Evolutionary conservation across 64 coral and sea anemone species (phyloP), one percentile per base, ranked within the genome.

Genomic region (Trachythela sp.): DNA sequence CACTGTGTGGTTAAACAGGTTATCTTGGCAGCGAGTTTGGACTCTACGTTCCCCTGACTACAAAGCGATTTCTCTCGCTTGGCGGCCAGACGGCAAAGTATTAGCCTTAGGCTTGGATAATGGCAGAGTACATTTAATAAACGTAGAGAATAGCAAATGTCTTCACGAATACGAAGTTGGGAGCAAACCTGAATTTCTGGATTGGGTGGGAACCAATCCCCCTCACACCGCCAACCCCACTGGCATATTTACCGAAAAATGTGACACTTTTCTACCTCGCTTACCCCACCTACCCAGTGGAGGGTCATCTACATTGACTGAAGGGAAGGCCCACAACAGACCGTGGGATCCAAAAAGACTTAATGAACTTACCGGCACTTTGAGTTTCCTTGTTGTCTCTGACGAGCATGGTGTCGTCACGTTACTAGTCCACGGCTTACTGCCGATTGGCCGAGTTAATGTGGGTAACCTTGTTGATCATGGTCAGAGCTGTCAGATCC

Each of bases 11-110:
- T 77, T 99, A 71, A 91, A 99, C 37, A 88, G 96, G 40, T 36
- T 99, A 18, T 99, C 96, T 20, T 99, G 96, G 96, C 92, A 99
- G 70, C 86, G 94, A 36, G 96, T 99, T 30, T 99, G 96, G 96
- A 58, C 89, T 20, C 51, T 94, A 51, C 88, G 93, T 2, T 88
- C 91, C 14, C 33, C 32, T 2, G 87, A 93, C 13, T 42, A 77
- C 32, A 84, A 92, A 35, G 96, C 96, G 17, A 52, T 94, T 20
- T 86, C 58, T 52, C 35, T 93, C 13, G 91, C 96, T 4, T 99
- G 96, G 96, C 88, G 96, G 77, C 96, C 96, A 3, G 96, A 99
- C 59, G 96, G 96, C 2, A 99, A 99, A 39, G 84, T 99, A 4
- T 87, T 99, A 10, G 94, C 91, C 20, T 86, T 99, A n/a, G 96